A percentile compares a stretch with the other conserved stretches of the same genome.
Conservation (phyloP, 2,797 vertebrate species). For the Perodicticus potto region DNA sequence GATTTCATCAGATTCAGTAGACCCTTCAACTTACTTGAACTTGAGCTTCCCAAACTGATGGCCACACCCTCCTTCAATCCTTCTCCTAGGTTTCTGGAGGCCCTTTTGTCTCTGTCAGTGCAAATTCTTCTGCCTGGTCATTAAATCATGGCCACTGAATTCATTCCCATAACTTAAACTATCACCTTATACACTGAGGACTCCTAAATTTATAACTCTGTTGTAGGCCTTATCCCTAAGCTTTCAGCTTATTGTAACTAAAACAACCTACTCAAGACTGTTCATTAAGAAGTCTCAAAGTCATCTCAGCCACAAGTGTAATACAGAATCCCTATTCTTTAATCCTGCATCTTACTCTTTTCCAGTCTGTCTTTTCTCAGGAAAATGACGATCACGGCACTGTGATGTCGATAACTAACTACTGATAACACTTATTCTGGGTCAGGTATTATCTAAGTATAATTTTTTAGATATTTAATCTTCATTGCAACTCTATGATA, state of each 20-base stretch:
- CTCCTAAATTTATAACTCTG: neutral
- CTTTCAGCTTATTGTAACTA: neutral
- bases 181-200: neutral
- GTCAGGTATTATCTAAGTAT: neutral
- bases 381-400: neutral
- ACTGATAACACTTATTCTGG: neutral
- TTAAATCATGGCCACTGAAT: neutral
- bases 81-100: neutral
- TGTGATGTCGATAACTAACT: neutral
- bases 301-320: neutral
- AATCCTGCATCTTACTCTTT: neutral
- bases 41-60: neutral
- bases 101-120: too few species aligned
- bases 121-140: too few species aligned
- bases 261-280: neutral
- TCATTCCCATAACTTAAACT: conserved; percentile 13
- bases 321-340: neutral
- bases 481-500: neutral
- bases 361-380: neutral
- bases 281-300: neutral
- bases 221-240: neutral
- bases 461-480: too few species aligned
- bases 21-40: neutral
- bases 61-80: neutral
- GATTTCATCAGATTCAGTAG: neutral